Conservation (phyloP, 2,113 vertebrate species). For the Phainopepla nitens region DNA sequence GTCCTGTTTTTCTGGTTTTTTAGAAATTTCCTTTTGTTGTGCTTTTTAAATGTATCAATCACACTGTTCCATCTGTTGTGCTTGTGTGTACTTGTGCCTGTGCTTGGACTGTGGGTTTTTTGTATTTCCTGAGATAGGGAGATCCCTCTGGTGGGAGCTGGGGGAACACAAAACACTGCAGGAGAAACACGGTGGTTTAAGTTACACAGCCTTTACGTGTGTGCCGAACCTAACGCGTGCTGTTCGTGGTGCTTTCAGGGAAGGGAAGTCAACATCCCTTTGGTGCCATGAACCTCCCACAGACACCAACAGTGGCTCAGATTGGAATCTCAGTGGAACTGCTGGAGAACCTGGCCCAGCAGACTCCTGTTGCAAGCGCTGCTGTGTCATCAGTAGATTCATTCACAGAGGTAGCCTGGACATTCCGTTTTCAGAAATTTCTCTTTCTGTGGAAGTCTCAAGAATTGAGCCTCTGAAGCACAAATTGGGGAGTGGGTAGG, state of each 20-base stretch:
- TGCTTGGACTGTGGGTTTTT: not conserved
- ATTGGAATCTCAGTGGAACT: slow-evolving; percentile 94
- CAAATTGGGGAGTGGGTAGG: not conserved
- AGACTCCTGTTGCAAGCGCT: slow-evolving; percentile 87
- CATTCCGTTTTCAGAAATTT: not conserved
- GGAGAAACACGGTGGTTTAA: not conserved
- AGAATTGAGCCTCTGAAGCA: not conserved
- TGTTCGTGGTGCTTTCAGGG: slow-evolving; percentile 69
- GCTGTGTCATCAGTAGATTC: slow-evolving; percentile 88
- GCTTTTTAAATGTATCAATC: not conserved
- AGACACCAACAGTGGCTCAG: slow-evolving; percentile 85
- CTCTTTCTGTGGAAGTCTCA: not conserved
- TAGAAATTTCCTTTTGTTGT: not conserved
- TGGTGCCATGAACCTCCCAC: slow-evolving; percentile 79
- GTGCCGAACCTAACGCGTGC: not conserved
- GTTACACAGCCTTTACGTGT: not conserved
- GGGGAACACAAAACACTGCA: not conserved
- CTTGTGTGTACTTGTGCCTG: not conserved
- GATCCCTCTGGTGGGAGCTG: not conserved
- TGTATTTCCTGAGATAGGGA: not conserved
- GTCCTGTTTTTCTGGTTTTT: not conserved
- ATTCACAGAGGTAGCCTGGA: slow-evolving; percentile 81
- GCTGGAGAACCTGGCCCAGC: slow-evolving; percentile 87
- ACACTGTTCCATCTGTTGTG: not conserved
- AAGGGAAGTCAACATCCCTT: slow-evolving; percentile 89